These are phyloP conservation scores for Amphimedon queenslandica DNA, from an alignment of 37 sponge, comb jelly and placozoan genomes.

Conservation along the genomic window DNA sequence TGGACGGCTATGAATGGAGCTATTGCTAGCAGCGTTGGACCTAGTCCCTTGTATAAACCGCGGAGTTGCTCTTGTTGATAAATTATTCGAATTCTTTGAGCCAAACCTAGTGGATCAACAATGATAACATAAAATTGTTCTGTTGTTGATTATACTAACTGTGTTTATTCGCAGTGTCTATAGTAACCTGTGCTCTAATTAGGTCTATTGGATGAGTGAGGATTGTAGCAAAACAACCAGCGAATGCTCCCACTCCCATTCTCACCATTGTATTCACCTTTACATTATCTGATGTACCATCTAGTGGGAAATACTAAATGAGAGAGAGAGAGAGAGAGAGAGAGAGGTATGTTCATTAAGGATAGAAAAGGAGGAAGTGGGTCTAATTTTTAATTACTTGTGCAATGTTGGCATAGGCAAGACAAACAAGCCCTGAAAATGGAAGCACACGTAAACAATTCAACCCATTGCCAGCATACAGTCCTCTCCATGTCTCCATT, in stretches of 20 bases:
- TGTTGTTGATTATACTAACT: too few relatives aligned
- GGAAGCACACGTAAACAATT: slow-evolving; percentile 73
- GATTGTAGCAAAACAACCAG: slow-evolving; percentile 51
- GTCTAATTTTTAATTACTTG: slow-evolving; percentile 24
- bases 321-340: background rate
- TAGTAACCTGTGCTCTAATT: slow-evolving; percentile 59
- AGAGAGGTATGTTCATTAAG: too few relatives aligned
- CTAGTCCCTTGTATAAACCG: slow-evolving; percentile 57
- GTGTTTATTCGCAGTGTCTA: slow-evolving; percentile 35
- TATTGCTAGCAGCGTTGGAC: slow-evolving; percentile 65
- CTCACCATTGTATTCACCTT: slow-evolving; percentile 29
- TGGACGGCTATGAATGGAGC: slow-evolving; percentile 75
- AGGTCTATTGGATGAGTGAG: slow-evolving; percentile 77
- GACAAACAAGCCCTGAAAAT: slow-evolving; percentile 56
- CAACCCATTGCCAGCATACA: slow-evolving; percentile 72
- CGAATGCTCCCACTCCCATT: slow-evolving; percentile 46
- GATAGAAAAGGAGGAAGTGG: background rate
- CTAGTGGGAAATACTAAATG: slow-evolving; percentile 44
- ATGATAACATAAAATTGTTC: too few relatives aligned
- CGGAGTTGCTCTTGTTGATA: slow-evolving; percentile 15
- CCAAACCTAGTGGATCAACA: too few relatives aligned
- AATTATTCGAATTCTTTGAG: slow-evolving; percentile 28
- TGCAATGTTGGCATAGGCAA: slow-evolving; percentile 61
- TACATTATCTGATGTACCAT: background rate
- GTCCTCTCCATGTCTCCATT: slow-evolving; percentile 30